Conservation (phyloP, 2,888 invertebrate species). For the Drosophila atripex region DNA sequence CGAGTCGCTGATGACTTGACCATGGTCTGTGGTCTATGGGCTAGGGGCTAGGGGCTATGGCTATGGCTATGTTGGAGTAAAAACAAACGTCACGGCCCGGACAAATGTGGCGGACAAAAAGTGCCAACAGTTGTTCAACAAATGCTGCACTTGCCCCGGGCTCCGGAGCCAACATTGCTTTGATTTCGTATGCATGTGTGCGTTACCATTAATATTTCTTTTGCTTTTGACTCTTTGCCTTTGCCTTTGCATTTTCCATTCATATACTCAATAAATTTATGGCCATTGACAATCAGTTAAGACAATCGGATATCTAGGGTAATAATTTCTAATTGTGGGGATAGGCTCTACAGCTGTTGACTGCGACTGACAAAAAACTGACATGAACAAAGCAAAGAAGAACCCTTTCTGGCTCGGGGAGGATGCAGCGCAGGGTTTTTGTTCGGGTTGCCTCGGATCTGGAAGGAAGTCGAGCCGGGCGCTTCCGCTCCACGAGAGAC, state of each 20-base stretch:
- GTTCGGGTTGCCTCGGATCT: conserved; percentile 11
- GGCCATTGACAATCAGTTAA: conserved; percentile 76
- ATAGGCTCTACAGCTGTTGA: conserved; percentile 59
- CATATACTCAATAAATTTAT: conserved; percentile 63
- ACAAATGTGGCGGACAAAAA: conserved; percentile 17
- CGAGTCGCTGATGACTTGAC: conserved; percentile 36
- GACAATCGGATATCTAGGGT: conserved; percentile 78
- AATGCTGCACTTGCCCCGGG: conserved; percentile 52
- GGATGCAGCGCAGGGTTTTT: conserved; percentile 69
- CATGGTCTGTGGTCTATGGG: conserved; percentile 32
- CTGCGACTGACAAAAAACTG: conserved; percentile 3
- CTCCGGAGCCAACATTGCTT: conserved; percentile 49
- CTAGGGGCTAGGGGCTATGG: no score
- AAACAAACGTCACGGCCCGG: conserved; percentile 2
- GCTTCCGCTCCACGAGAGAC: conserved; percentile 28
- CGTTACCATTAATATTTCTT: conserved; percentile 69
- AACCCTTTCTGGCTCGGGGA: conserved; percentile 39
- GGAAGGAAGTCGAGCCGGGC: conserved; percentile 37
- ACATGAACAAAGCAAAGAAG: neutral
- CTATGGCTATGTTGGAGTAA: conserved; percentile 3
- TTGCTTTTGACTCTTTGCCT: conserved; percentile 20
- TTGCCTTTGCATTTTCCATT: conserved; percentile 29
- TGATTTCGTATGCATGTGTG: conserved; percentile 62
- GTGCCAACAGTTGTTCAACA: conserved; percentile 49
- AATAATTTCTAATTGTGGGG: conserved; percentile 76